Evolutionary conservation across 2,797 vertebrate genomes (phyloP).

Genomic region (Rhinoraja longicauda): DNA sequence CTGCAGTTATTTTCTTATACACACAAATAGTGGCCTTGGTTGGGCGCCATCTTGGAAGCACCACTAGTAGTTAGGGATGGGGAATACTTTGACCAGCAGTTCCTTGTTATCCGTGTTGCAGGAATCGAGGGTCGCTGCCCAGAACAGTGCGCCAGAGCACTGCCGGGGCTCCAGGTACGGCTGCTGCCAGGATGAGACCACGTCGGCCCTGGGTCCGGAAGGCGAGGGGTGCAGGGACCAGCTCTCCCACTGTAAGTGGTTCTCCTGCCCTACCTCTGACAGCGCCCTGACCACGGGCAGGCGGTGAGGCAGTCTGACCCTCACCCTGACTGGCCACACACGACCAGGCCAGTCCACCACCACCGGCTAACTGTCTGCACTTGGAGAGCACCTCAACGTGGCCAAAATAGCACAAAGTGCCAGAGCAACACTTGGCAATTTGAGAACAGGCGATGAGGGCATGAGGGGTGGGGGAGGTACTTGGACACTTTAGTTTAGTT

Average conservation of each 20-base stretch:
- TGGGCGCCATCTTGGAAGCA: too few species aligned
- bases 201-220: constrained; percentile 66
- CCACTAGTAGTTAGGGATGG: too few species aligned
- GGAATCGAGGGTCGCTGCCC: constrained; percentile 32
- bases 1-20: too few species aligned
- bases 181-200: constrained; percentile 80
- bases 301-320: too few species aligned
- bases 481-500: too few species aligned
- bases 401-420: too few species aligned
- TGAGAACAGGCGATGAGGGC: too few species aligned
- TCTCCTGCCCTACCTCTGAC: too few species aligned
- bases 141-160: constrained; percentile 53
- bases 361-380: not conserved
- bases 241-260: constrained; percentile 67
- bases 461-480: too few species aligned
- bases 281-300: too few species aligned
- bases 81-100: not conserved
- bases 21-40: too few species aligned
- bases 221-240: constrained; percentile 75
- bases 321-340: not conserved
- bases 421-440: too few species aligned
- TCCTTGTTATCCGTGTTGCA: not conserved
- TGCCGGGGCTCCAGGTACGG: constrained; percentile 73
- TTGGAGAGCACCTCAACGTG: not conserved
- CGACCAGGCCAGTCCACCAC: not conserved